Evolutionary conservation across 1,140 invertebrate species (phyloP).

Genomic region (Teleogryllus occipitalis): DNA sequence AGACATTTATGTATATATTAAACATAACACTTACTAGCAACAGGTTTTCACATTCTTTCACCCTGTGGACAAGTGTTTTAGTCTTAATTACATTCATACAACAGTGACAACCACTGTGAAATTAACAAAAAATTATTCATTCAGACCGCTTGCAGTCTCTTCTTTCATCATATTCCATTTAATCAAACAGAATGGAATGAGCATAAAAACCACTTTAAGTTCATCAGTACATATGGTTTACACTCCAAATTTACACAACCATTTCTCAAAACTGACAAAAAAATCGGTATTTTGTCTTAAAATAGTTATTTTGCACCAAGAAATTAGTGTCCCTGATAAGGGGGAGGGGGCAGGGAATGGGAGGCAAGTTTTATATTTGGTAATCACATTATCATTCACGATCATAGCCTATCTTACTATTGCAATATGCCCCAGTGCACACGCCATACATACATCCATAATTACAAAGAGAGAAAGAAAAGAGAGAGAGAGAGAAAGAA

Average conservation of each 20-base stretch:
- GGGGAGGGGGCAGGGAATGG: no score
- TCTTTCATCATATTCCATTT: neutral
- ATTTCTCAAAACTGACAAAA: neutral
- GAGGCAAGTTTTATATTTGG: no score
- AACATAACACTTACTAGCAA: neutral
- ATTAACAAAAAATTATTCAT: neutral
- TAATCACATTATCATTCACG: no score
- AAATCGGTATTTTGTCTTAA: no score
- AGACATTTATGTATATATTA: neutral
- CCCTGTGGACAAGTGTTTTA: neutral
- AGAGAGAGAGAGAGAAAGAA: neutral
- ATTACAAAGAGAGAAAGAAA: no score
- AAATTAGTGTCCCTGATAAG: no score
- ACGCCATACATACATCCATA: neutral
- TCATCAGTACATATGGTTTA: neutral
- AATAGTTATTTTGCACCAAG: no score
- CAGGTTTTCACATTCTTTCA: neutral
- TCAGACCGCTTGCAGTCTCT: neutral
- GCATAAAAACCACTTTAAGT: neutral
- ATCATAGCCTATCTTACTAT: neutral
- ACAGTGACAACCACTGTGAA: neutral
- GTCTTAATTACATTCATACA: neutral
- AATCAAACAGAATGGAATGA: neutral
- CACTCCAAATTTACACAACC: neutral
- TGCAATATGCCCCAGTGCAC: neutral